These are phyloP conservation scores for Pedionomus torquatus DNA, from an alignment of 2,113 vertebrate genomes.

Conservation along the genomic window DNA sequence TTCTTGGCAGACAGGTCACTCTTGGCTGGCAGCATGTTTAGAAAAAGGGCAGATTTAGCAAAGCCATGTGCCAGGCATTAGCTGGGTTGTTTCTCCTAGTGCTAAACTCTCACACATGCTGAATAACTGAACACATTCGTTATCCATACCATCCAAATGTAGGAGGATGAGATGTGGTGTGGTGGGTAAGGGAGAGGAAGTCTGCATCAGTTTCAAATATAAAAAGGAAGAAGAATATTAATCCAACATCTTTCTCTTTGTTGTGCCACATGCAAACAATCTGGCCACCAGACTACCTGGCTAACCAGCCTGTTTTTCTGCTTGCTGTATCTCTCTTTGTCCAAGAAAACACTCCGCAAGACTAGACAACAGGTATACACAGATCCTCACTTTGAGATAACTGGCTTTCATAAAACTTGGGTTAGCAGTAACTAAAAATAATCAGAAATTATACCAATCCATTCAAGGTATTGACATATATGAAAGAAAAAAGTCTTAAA, in stretches of 20 bases:
- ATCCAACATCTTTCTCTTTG: neutral
- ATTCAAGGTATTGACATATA: neutral
- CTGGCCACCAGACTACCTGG: neutral
- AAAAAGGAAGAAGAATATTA: neutral
- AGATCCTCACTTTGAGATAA: neutral
- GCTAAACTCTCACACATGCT: neutral
- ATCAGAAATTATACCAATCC: neutral
- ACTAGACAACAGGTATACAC: neutral
- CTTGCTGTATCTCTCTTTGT: neutral
- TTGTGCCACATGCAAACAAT: neutral
- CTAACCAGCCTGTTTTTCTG: neutral
- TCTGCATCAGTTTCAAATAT: neutral
- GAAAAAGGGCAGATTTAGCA: neutral
- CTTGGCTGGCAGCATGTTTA: neutral
- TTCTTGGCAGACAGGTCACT: neutral
- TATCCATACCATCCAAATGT: neutral
- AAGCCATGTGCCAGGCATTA: neutral
- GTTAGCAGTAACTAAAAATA: neutral
- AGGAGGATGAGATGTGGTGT: neutral
- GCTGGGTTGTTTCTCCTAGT: neutral
- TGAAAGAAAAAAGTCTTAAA: neutral
- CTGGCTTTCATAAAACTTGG: neutral
- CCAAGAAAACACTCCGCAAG: neutral
- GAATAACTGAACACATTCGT: neutral
- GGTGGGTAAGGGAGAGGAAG: neutral